These are phyloP conservation scores for Pandemis corylana DNA, from an alignment of 2,888 invertebrate species.

Conservation along the genomic window DNA sequence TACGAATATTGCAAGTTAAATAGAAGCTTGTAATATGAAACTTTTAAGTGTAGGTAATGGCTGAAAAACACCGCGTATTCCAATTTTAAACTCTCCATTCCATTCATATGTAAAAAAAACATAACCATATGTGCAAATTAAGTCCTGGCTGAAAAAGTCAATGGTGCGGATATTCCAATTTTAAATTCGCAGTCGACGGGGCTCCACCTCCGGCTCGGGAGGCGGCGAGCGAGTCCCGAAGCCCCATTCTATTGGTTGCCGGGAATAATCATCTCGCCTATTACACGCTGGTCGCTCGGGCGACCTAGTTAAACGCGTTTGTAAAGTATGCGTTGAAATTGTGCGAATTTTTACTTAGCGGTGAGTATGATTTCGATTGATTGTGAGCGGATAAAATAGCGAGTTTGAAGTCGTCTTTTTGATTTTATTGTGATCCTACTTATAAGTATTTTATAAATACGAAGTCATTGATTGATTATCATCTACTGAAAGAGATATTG, in stretches of 20 bases:
- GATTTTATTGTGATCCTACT: too few species aligned
- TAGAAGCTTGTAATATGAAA: too few species aligned
- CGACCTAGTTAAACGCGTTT: conserved; percentile 38
- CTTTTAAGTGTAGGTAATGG: not conserved
- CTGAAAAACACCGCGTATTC: not conserved
- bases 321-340: conserved; percentile 30
- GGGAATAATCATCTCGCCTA: conserved; percentile 68
- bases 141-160: conserved; percentile 11
- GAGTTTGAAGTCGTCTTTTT: not conserved
- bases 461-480: too few species aligned
- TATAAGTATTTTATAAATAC: too few species aligned
- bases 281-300: conserved; percentile 55
- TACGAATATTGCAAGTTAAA: too few species aligned
- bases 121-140: not conserved
- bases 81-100: not conserved
- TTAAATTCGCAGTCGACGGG: conserved; percentile 34
- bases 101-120: not conserved
- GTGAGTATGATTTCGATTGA: not conserved
- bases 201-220: conserved; percentile 41
- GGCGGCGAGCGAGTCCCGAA: conserved; percentile 44
- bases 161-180: conserved; percentile 29
- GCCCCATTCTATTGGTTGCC: conserved; percentile 72
- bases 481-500: too few species aligned
- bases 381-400: not conserved
- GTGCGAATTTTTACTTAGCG: not conserved